Evolutionary conservation across 2,113 vertebrate species (phyloP), one percentile per base, ranked within the genome.

Genomic region (Phalacrocorax pelagicus): DNA sequence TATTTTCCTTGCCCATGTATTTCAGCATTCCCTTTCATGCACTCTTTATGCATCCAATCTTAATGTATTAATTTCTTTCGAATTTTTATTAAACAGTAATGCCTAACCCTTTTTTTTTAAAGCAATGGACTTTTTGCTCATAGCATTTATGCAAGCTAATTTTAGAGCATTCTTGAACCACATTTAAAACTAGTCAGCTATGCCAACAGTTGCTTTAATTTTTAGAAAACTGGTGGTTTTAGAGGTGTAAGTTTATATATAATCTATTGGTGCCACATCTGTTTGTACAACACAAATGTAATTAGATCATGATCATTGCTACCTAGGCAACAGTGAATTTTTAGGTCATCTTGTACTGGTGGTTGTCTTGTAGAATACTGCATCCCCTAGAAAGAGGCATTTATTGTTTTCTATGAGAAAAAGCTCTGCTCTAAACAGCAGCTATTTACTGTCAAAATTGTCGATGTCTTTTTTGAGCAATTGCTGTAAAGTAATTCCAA

Each of bases 321-420:
- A 61, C 70, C 73, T 80, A 85, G 90, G 66, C 66, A 82, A 90
- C 79, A 70, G 74, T 61, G 80, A 90, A 88, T 80, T 88, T 96
- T 88, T 85, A 78, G 34, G 81, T 80, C 20, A 52, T 85, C 66
- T 88, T 81, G n/a, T 84, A 44, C 18, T 52, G 58, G 27, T 63
- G 80, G 67, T 34, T 78, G 83, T 11, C 36, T 86, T 49, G 75
- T 36, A 61, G 38, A 78, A 75, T 29, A 32, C 19, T 47, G 6
- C 10, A n/a, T 74, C 18, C n/a, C 59, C 15, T 46, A 65, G n/a
- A 94, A 92, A 63, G 5, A 36, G 15, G 15, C 44, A 22, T 26
- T 55, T 66, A 34, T 5, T 81, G 4, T 81, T 93, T 85, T 57
- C 47, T 61, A 44, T 36, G 26, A 81, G n/a, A 14, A 87, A 81